These are phyloP conservation scores for Antheraea pernyi DNA, from an alignment of 1,140 invertebrate species.

Conservation along the genomic window DNA sequence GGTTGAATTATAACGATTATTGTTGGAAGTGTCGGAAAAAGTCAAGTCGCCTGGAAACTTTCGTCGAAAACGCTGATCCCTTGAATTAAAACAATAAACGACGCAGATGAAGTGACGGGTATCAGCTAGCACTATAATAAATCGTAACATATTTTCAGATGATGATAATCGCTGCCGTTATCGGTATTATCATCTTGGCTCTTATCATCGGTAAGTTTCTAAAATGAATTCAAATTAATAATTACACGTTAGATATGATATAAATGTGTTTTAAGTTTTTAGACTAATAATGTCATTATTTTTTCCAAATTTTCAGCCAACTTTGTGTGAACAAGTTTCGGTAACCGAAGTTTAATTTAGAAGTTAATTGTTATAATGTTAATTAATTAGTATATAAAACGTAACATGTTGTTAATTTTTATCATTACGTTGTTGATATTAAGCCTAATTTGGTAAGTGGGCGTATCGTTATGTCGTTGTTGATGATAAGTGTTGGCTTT, in stretches of 20 bases:
- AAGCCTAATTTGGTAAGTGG: slow-evolving; percentile 69
- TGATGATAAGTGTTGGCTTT: slow-evolving; percentile 68
- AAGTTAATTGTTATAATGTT: slow-evolving; percentile 75
- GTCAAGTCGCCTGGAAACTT: no score
- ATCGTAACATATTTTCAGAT: slow-evolving; percentile 81
- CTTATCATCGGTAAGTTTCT: slow-evolving; percentile 92
- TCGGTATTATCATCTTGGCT: slow-evolving; percentile 91
- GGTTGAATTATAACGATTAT: no score
- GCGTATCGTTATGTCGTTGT: slow-evolving; percentile 57
- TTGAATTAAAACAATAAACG: no score
- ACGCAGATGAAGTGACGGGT: no score
- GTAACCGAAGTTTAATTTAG: slow-evolving; percentile 71
- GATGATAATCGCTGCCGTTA: slow-evolving; percentile 96
- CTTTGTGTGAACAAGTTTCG: slow-evolving; percentile 84
- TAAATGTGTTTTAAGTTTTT: slow-evolving; percentile 42
- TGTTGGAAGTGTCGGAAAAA: no score
- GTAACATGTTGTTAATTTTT: slow-evolving; percentile 60
- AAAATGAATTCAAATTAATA: not conserved
- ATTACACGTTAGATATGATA: slow-evolving; percentile 20
- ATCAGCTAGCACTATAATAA: no score
- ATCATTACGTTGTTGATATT: slow-evolving; percentile 53
- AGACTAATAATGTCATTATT: slow-evolving; percentile 69
- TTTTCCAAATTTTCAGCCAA: slow-evolving; percentile 83
- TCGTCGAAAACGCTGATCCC: no score
- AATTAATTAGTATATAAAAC: slow-evolving; percentile 51